These are phyloP conservation scores for Cydia fagiglandana DNA, from an alignment of 1,140 invertebrate genomes.

Conservation along the genomic window DNA sequence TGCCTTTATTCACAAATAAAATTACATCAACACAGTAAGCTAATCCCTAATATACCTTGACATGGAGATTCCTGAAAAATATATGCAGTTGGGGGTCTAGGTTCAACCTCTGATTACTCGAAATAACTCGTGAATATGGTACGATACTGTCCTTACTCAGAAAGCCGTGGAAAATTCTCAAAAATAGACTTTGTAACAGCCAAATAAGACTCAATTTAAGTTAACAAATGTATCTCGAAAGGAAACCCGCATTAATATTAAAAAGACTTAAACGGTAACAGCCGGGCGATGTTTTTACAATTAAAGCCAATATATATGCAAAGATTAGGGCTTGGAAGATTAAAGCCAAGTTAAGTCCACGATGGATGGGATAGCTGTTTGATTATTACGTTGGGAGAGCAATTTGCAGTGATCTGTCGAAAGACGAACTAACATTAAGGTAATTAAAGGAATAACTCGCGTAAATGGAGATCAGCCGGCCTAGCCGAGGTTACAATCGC, in stretches of 20 bases:
- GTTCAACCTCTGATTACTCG: too few species aligned
- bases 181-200: not conserved
- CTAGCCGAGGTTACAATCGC: too few species aligned
- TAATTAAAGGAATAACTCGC: too few species aligned
- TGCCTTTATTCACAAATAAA: not conserved
- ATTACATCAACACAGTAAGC: not conserved
- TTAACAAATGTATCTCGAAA: not conserved
- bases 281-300: conserved; percentile 14
- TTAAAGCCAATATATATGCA: conserved; percentile 28
- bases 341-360: conserved; percentile 13
- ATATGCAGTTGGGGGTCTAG: not conserved
- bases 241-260: not conserved
- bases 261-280: not conserved
- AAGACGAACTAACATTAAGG: too few species aligned
- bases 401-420: too few species aligned
- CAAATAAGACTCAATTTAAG: not conserved
- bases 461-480: too few species aligned
- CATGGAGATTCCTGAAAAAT: not conserved
- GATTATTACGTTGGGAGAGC: not conserved
- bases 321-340: conserved; percentile 11
- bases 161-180: too few species aligned
- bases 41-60: not conserved
- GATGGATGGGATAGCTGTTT: conserved; percentile 1
- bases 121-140: too few species aligned
- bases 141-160: too few species aligned